These are phyloP conservation scores for Tyrophagus putrescentiae DNA, from an alignment of 1,140 invertebrate species.

Conservation along the genomic window DNA sequence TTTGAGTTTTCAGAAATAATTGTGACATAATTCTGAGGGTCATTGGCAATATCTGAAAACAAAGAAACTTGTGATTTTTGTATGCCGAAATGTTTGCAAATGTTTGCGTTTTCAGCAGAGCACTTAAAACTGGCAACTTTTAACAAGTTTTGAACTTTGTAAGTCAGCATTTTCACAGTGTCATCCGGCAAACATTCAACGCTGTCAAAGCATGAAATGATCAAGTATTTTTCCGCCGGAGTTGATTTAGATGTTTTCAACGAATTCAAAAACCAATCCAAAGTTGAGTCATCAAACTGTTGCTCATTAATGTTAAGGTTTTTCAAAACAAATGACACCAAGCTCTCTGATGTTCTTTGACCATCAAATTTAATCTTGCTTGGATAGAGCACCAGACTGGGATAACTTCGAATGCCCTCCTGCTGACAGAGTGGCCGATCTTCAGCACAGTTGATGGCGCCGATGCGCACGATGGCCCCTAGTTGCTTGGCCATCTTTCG, in stretches of 20 bases:
- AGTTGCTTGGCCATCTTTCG: conserved; percentile 54
- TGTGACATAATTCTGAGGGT: conserved; percentile 10
- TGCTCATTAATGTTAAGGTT: background rate
- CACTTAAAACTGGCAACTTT: conserved; percentile 41
- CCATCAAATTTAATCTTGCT: conserved; percentile 7
- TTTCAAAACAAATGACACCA: background rate
- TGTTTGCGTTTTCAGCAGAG: conserved; percentile 3
- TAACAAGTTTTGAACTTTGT: conserved; percentile 37
- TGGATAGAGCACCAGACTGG: conserved; percentile 48
- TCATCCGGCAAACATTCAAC: conserved; percentile 20
- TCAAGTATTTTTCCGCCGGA: background rate
- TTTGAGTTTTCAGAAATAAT: background rate
- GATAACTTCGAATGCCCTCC: conserved; percentile 50
- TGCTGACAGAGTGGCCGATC: conserved; percentile 52
- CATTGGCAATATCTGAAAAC: background rate
- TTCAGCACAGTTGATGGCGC: conserved; percentile 66
- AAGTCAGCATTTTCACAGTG: conserved; percentile 17
- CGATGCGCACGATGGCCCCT: conserved; percentile 51
- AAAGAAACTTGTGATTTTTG: conserved; percentile 6
- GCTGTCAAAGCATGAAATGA: background rate
- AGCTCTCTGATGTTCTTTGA: background rate
- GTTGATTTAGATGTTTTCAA: background rate
- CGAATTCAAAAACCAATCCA: background rate
- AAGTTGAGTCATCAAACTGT: background rate
- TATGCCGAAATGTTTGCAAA: conserved; percentile 9